These are phyloP conservation scores for Parazoanthus swiftii DNA, from an alignment of 92 coral and sea anemone species.

Conservation along the genomic window DNA sequence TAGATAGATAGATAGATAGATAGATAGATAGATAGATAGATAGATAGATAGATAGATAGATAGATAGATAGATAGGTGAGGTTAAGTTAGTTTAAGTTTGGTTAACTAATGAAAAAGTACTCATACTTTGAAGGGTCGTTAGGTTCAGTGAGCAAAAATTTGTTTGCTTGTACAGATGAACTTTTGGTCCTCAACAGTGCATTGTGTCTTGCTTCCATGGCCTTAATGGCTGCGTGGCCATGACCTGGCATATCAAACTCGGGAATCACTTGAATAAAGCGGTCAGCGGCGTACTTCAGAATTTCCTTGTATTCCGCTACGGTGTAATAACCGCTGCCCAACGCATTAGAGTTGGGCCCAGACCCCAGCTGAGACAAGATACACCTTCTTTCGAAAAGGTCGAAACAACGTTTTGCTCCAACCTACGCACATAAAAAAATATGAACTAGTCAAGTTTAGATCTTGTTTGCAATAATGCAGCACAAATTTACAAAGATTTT, in stretches of 20 bases:
- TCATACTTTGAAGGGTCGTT: too few species aligned
- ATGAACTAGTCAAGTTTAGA: too few species aligned
- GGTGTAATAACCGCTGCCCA: slow-evolving; percentile 76
- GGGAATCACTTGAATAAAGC: slow-evolving; percentile 87
- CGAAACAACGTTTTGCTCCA: slow-evolving; percentile 87
- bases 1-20: not conserved
- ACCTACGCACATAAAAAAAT: slow-evolving; percentile 62
- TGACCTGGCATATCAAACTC: slow-evolving; percentile 99
- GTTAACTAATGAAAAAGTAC: too few species aligned
- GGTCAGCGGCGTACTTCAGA: slow-evolving; percentile 68
- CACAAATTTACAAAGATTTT: too few species aligned
- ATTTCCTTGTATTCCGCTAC: slow-evolving; percentile 74
- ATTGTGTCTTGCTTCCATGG: slow-evolving; percentile 43
- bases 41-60: too few species aligned
- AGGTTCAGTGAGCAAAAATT: too few species aligned
- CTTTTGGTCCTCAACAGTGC: too few species aligned
- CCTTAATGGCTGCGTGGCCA: slow-evolving; percentile 40
- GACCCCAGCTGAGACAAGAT: slow-evolving; percentile 91
- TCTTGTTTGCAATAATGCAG: too few species aligned
- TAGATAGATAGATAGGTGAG: not conserved
- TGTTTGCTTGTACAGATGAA: not conserved
- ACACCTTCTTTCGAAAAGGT: slow-evolving; percentile 60
- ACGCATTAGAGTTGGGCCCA: slow-evolving; percentile 64
- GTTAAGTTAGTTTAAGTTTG: too few species aligned
- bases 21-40: not conserved